phyloP scores from a whole-genome alignment of 2,113 vertebrate species.

The Smithornis capensis region DNA sequence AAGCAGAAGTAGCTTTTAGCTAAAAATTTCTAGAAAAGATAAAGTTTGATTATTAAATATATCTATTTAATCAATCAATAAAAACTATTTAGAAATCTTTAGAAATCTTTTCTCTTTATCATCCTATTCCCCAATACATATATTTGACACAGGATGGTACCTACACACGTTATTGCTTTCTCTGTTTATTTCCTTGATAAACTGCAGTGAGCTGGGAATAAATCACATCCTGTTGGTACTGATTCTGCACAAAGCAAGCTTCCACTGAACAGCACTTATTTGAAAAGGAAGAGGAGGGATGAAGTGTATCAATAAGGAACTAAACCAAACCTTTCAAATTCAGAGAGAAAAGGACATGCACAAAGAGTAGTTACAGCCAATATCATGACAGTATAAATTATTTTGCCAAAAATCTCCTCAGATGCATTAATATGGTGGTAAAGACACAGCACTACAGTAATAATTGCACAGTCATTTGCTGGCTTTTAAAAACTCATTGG shows the following conservation, averaged over 20 bases:
- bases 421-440: constrained; percentile 46
- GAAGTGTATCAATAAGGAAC: constrained; percentile 9
- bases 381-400: constrained; percentile 55
- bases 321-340: neutral
- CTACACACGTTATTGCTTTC: neutral
- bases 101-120: neutral
- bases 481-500: constrained; percentile 72
- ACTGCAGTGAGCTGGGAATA: constrained; percentile 15
- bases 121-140: neutral
- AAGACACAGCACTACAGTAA: constrained; percentile 29
- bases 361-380: constrained; percentile 41
- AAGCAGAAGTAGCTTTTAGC: neutral
- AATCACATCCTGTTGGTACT: neutral
- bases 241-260: constrained; percentile 23
- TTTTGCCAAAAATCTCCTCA: constrained; percentile 62
- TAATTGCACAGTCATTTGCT: constrained; percentile 61
- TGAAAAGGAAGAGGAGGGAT: constrained; percentile 2
- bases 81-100: neutral
- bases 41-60: neutral
- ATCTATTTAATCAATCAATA: neutral
- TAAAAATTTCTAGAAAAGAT: neutral
- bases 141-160: neutral
- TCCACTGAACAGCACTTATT: neutral
- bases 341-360: neutral
- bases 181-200: constrained; percentile 50